These are phyloP conservation scores for Drosophila borborema DNA, from an alignment of 2,888 invertebrate genomes.

Conservation along the genomic window DNA sequence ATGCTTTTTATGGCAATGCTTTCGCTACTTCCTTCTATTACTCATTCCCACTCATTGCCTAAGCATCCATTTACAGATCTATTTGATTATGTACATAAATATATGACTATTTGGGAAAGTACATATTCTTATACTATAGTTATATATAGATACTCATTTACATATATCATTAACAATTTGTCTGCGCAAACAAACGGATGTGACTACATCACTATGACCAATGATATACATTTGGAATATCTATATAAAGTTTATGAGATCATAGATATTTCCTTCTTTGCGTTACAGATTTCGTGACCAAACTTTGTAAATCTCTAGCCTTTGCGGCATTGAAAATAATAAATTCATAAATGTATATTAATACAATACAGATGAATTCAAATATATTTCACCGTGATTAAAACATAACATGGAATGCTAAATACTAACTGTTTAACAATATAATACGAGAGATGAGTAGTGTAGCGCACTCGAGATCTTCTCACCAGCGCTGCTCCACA, in stretches of 20 bases:
- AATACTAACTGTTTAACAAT: conserved; percentile 47
- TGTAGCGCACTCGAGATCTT: neutral
- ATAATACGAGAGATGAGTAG: neutral
- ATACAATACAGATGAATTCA: conserved; percentile 6
- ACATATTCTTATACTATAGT: neutral
- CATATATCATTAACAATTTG: neutral
- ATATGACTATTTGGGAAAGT: neutral
- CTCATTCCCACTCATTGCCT: too few species aligned
- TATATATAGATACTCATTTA: neutral
- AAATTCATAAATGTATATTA: conserved; percentile 13
- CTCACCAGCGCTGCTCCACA: conserved; percentile 73
- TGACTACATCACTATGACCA: neutral
- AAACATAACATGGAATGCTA: conserved; percentile 9
- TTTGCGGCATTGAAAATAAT: neutral
- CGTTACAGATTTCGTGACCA: conserved; percentile 4
- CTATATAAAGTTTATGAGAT: neutral
- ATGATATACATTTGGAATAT: neutral
- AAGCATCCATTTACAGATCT: neutral
- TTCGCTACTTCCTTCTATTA: neutral
- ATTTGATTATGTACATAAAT: neutral
- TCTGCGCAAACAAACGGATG: neutral
- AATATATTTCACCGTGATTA: conserved; percentile 14
- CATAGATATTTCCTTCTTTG: conserved; percentile 8
- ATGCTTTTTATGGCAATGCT: neutral
- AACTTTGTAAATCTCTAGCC: neutral